Percentiles rank a stretch among this genome's conserved stretches.
Evolutionary conservation across 2,113 vertebrate species (phyloP).

Genomic region (Brachirus orientalis): DNA sequence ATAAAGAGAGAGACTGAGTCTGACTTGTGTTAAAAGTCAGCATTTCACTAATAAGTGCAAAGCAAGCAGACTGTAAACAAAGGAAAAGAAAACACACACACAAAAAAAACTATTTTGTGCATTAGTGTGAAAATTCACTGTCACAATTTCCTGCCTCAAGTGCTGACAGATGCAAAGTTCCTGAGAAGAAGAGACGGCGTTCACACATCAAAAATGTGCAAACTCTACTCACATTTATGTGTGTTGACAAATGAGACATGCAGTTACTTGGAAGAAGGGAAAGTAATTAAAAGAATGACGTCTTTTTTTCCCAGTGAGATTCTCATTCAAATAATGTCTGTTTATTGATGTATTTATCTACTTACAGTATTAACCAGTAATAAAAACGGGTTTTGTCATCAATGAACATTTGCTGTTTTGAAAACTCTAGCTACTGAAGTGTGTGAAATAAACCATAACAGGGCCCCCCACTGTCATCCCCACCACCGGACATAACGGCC

Average conservation of each 20-base stretch:
- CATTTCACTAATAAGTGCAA: constrained; percentile 9
- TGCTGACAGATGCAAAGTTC: constrained; percentile 7
- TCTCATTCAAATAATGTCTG: too few species aligned
- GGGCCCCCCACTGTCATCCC: constrained; percentile 25
- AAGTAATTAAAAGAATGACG: constrained; percentile 6
- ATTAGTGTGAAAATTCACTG: constrained; percentile 13
- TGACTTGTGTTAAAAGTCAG: constrained; percentile 2
- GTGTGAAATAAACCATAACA: constrained; percentile 34
- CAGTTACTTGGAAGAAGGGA: constrained; percentile 6
- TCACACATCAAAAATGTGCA: not conserved
- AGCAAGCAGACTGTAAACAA: not conserved
- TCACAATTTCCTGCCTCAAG: constrained; percentile 9
- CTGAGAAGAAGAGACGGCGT: constrained; percentile 6
- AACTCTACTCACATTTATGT: constrained; percentile 5
- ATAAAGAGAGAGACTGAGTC: not conserved
- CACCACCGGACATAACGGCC: constrained; percentile 61
- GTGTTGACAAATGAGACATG: not conserved
- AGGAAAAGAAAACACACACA: too few species aligned
- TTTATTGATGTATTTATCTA: too few species aligned
- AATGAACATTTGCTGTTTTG: not conserved
- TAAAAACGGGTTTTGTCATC: not conserved
- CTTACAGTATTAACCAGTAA: too few species aligned
- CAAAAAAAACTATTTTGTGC: not conserved
- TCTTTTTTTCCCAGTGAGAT: not conserved
- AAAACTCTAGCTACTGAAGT: constrained; percentile 17